Percentiles rank a stretch among this genome's conserved stretches.
Evolutionary conservation across 2,113 vertebrate genomes (phyloP).

Genomic region (Alectura lathami): DNA sequence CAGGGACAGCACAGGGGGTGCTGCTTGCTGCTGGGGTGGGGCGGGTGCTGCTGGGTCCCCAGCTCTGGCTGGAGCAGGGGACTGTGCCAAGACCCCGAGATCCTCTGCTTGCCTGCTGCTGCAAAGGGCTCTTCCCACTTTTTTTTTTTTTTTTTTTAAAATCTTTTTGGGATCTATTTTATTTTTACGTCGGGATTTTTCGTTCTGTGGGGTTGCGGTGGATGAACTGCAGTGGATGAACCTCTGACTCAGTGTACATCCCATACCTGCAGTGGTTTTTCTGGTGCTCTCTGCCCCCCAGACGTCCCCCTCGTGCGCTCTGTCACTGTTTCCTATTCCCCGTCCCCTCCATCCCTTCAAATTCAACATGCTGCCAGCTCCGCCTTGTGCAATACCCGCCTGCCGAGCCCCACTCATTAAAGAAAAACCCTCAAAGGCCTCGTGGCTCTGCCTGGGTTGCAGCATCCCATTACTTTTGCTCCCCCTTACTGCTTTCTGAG

Average conservation of each 20-base stretch:
- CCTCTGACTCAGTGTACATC: background rate
- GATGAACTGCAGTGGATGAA: background rate
- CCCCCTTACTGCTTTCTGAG: background rate
- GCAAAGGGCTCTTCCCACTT: background rate
- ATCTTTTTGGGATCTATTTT: background rate
- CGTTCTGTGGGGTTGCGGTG: background rate
- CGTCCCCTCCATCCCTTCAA: background rate
- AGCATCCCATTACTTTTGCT: background rate
- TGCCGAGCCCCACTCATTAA: background rate
- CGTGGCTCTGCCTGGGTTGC: background rate
- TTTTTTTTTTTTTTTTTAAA: background rate
- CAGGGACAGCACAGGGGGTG: background rate
- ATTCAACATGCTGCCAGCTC: background rate
- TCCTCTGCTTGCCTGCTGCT: background rate
- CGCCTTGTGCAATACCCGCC: background rate
- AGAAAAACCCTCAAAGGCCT: background rate
- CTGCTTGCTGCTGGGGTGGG: background rate
- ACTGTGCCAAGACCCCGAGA: background rate
- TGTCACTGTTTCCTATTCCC: background rate
- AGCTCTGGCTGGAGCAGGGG: background rate
- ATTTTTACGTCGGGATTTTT: background rate
- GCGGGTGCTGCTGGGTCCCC: background rate
- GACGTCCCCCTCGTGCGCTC: fast-evolving
- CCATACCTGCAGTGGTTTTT: fast-evolving
- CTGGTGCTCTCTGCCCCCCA: background rate